Base-by-base conservation (phyloP, 2,888 invertebrate genomes). In the Drosophila kanekoi region DNA sequence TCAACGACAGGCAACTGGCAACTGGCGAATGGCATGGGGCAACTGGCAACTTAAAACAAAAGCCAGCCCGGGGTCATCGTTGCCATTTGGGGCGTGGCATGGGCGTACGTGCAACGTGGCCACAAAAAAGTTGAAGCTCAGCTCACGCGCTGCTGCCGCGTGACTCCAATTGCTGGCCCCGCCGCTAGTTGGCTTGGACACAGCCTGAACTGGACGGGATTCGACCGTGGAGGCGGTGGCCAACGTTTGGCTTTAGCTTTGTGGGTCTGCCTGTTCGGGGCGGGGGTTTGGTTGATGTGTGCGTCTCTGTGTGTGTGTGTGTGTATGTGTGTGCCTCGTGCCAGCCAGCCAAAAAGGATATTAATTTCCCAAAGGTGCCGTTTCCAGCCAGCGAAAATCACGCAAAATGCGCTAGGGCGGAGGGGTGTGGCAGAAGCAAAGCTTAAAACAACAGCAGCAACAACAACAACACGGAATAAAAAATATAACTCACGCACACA, bases 331-430 rank as follows among this genome's bases (percentile, higher is more conserved):
- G 45, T 71, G 87, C 89, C 90, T 72, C 89, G 90, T 82, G 90
- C 58, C 73, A 65, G 52, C 79, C 64, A 65, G 28, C 75, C 77
- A 78, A 84, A 85, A 90, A 91, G 84, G 87, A 87, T 91, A 90
- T 90, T 90, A 91, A 90, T 91, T 90, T 90, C 90, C 91, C 90
- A 89, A 90, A 90, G 88, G 90, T 87, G 82, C 79, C 82, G 77
- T 87, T 90, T 80, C 11, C 80, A 80, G 74, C 76, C 58, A 73
- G 85, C 82, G 72, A 84, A 83, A 84, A 84, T 84, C 89, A 89
- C 83, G 82, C 89, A 88, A 80, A 83, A 80, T 71, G 56, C 66
- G 60, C 64, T 28, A 28, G 60, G 77, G 28, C 18, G 13, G 11
- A 10, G 47, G 40, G 45, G 47, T 13, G 54, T 13, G 9, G 2